Percentiles rank a stretch among this genome's conserved stretches.
These are phyloP conservation scores for Stenotaenia linearis DNA, from an alignment of 2,888 invertebrate species.

Conservation along the genomic window DNA sequence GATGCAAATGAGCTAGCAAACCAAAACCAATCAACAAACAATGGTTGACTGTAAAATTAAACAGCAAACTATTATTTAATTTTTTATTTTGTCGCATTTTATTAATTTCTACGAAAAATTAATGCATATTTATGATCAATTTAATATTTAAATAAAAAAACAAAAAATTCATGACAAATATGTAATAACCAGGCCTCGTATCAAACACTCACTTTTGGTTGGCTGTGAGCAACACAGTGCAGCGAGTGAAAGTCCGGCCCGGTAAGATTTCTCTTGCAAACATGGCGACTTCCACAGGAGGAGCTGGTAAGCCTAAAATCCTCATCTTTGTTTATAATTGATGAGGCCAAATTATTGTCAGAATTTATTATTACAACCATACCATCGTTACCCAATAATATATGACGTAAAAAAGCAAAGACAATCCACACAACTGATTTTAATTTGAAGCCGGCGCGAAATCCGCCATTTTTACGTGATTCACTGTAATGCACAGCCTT, in stretches of 20 bases:
- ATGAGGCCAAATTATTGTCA: neutral
- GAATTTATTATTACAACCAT: neutral
- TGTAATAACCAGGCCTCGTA: neutral
- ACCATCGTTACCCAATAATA: neutral
- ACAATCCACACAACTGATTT: neutral
- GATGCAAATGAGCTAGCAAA: no score
- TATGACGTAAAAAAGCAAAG: neutral
- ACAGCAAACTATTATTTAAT: no score
- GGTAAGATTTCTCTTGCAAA: slow-evolving; percentile 24
- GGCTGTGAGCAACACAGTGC: neutral
- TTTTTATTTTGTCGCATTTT: no score
- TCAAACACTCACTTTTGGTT: neutral
- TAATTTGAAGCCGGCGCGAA: slow-evolving; percentile 26
- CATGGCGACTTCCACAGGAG: slow-evolving; percentile 37
- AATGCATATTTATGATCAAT: neutral
- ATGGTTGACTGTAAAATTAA: no score
- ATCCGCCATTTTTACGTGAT: slow-evolving; percentile 27
- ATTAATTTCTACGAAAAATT: no score
- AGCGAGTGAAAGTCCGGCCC: neutral
- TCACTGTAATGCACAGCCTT: neutral
- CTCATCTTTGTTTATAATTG: neutral
- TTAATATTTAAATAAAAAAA: neutral
- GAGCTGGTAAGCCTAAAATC: slow-evolving; percentile 34
- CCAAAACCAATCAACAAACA: no score
- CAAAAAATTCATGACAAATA: neutral